Conservation (phyloP, 2,113 vertebrate species). For the Pica pica region DNA sequence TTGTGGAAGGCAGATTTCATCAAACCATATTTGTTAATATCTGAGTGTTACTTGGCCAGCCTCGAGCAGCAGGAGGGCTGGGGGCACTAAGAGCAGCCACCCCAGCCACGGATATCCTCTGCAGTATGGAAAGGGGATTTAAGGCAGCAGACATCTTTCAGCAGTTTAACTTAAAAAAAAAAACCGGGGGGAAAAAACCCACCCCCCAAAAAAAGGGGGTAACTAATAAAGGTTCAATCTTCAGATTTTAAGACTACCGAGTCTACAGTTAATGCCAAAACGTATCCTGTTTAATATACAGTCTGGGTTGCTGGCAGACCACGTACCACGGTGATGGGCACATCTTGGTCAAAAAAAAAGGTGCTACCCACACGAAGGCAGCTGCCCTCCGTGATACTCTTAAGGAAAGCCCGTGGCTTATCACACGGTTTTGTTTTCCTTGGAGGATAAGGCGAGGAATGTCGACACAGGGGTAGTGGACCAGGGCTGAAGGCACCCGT, state of each 20-base stretch:
- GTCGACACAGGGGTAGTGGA: fast-evolving
- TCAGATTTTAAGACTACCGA: background rate
- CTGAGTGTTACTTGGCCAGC: fast-evolving
- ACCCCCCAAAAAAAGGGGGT: background rate
- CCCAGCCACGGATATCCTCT: fast-evolving
- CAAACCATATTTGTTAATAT: too few relatives aligned
- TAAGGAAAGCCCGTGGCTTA: background rate
- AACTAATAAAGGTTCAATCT: background rate
- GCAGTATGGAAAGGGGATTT: background rate
- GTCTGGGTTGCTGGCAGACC: background rate
- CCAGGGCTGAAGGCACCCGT: fast-evolving
- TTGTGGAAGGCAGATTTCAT: background rate
- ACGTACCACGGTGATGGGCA: fast-evolving
- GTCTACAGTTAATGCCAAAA: background rate
- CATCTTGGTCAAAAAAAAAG: fast-evolving
- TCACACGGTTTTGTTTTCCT: background rate
- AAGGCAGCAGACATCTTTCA: background rate
- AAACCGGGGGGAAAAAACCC: background rate
- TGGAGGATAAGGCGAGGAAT: background rate
- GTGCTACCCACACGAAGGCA: too few relatives aligned
- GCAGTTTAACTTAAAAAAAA: background rate
- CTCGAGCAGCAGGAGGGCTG: background rate
- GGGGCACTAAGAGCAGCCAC: background rate
- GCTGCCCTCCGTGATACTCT: fast-evolving
- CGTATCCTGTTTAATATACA: background rate